Percentiles rank a stretch among this genome's conserved stretches.
Evolutionary conservation across 2,888 invertebrate genomes (phyloP).

Genomic region (Drosophila stalkeri): DNA sequence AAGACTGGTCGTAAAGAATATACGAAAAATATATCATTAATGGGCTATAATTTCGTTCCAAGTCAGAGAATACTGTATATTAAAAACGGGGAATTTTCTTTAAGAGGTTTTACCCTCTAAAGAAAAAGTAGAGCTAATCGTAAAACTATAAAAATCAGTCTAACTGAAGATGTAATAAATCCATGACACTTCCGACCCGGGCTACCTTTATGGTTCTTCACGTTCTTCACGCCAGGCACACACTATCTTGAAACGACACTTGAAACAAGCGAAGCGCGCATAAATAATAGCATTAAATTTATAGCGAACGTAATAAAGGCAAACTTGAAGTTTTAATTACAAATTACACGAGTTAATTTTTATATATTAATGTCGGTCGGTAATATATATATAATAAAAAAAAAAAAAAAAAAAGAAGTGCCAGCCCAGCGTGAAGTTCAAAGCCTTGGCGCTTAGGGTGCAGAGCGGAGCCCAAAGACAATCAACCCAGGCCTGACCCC

Average conservation of each 20-base stretch:
- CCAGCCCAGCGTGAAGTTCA: constrained; percentile 76
- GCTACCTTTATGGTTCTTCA: constrained; percentile 16
- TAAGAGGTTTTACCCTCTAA: not conserved
- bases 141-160: not conserved
- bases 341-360: constrained; percentile 69
- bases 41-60: not conserved
- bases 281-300: constrained; percentile 58
- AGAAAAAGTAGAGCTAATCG: not conserved
- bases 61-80: not conserved
- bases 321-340: constrained; percentile 70
- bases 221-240: not conserved
- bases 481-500: constrained; percentile 61
- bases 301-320: constrained; percentile 50
- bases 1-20: not conserved
- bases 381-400: too few relatives aligned
- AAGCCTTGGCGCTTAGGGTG: constrained; percentile 53
- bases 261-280: constrained; percentile 60
- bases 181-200: constrained; percentile 48
- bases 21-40: not conserved
- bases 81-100: not conserved
- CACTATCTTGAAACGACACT: constrained; percentile 48
- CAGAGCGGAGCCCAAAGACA: constrained; percentile 23
- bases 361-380: constrained; percentile 45
- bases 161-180: constrained; percentile 23
- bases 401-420: constrained; percentile 50